phyloP scores from a whole-genome alignment of 2,888 invertebrate genomes.

The Dicranocentrus wangi region DNA sequence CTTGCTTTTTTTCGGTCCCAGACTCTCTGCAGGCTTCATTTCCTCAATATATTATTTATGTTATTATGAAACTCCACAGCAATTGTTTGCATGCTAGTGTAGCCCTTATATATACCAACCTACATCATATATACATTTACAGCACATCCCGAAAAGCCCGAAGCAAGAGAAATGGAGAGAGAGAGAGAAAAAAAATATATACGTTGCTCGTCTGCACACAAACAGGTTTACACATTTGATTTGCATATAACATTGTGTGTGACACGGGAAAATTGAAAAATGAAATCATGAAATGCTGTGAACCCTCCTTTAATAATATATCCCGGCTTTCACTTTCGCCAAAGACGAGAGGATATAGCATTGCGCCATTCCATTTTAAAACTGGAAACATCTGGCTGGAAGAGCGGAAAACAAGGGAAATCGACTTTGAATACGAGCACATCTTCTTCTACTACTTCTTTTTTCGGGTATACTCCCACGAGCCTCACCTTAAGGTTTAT shows the following conservation, averaged over 20 bases:
- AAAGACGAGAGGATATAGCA: conserved; percentile 9
- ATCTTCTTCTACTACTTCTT: conserved; percentile 34
- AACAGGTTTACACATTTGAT: conserved; percentile 31
- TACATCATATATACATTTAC: neutral
- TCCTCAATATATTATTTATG: conserved; percentile 44
- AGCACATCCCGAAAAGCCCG: neutral
- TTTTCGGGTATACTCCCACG: conserved; percentile 41
- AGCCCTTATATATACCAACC: neutral
- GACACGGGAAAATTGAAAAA: conserved; percentile 49
- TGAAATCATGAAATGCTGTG: conserved; percentile 34
- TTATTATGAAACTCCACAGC: neutral
- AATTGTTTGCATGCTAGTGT: neutral
- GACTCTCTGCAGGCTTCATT: conserved; percentile 13
- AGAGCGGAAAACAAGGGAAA: conserved; percentile 37
- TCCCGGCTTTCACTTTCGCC: neutral
- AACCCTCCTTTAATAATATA: conserved; percentile 16
- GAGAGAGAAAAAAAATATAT: too few relatives aligned
- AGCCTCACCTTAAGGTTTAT: conserved; percentile 37
- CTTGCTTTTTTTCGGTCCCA: neutral
- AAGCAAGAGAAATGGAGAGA: conserved; percentile 6
- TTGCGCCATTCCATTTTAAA: conserved; percentile 34
- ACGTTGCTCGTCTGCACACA: too few relatives aligned
- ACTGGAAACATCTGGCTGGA: conserved; percentile 36
- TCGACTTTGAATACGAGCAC: neutral
- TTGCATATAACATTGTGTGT: conserved; percentile 52